These are phyloP conservation scores for Gryllus longicercus DNA, from an alignment of 2,888 invertebrate species.

Conservation along the genomic window DNA sequence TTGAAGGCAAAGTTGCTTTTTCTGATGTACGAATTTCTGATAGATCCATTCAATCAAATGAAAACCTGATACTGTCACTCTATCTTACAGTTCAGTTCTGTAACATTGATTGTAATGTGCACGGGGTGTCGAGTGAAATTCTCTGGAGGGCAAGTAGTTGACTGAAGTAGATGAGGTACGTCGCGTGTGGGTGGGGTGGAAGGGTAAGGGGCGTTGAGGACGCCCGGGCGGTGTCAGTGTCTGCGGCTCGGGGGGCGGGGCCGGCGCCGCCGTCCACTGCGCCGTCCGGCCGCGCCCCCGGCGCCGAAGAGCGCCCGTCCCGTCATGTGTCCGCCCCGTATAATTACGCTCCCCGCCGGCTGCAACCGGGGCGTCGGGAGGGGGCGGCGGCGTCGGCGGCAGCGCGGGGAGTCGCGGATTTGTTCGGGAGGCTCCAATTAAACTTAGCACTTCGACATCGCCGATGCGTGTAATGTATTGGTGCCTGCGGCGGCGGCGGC, in stretches of 20 bases:
- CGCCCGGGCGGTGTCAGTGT: background rate
- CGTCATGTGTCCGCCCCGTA: background rate
- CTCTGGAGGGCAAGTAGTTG: too few relatives aligned
- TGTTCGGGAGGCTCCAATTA: constrained; percentile 17
- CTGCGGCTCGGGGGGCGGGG: background rate
- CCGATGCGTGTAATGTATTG: constrained; percentile 17
- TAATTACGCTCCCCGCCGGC: background rate
- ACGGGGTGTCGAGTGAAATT: too few relatives aligned
- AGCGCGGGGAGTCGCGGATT: background rate
- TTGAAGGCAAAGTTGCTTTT: too few relatives aligned
- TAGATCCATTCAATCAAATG: too few relatives aligned
- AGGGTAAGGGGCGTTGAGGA: background rate
- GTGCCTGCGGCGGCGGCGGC: background rate
- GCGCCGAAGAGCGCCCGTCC: background rate
- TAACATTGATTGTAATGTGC: too few relatives aligned
- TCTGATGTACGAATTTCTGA: too few relatives aligned
- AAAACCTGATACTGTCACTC: too few relatives aligned
- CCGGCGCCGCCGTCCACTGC: background rate
- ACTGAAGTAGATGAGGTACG: too few relatives aligned
- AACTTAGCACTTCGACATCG: constrained; percentile 17
- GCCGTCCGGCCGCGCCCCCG: too few relatives aligned
- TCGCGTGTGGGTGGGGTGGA: background rate
- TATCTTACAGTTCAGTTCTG: too few relatives aligned
- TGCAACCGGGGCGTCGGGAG: background rate
- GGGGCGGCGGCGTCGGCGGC: background rate